Evolutionary conservation across 2,797 vertebrate species (phyloP).

Genomic region (Chromis chromis): DNA sequence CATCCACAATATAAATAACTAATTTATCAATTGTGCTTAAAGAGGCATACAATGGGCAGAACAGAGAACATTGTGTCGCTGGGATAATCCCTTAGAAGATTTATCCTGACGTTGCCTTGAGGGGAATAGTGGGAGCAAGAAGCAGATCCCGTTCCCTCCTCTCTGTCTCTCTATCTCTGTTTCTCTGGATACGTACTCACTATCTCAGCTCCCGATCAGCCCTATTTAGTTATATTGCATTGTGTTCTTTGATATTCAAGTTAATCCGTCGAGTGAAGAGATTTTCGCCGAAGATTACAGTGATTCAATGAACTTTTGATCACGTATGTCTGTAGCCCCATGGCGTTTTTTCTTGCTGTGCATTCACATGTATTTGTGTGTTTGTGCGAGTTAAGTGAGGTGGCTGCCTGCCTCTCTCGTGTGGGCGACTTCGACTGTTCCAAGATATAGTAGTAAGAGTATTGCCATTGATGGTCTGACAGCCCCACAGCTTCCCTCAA

Average conservation of each 20-base stretch:
- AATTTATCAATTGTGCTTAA: constrained; percentile 88
- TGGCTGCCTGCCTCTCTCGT: constrained; percentile 46
- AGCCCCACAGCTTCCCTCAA: constrained; percentile 57
- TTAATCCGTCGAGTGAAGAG: constrained; percentile 86
- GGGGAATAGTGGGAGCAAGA: constrained; percentile 78
- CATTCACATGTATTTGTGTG: constrained; percentile 30
- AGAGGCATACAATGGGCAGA: constrained; percentile 84
- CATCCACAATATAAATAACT: constrained; percentile 86
- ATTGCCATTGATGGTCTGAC: constrained; percentile 52
- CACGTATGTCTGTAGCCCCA: constrained; percentile 63
- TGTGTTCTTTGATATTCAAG: constrained; percentile 85
- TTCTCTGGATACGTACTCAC: constrained; percentile 73
- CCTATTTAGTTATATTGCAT: constrained; percentile 82
- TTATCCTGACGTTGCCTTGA: constrained; percentile 83
- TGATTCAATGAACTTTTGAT: constrained; percentile 78
- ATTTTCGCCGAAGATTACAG: constrained; percentile 81
- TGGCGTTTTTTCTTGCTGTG: constrained; percentile 67
- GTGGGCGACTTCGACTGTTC: constrained; percentile 60
- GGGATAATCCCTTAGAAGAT: constrained; percentile 87
- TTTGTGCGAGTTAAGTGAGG: constrained; percentile 47
- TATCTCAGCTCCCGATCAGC: constrained; percentile 81
- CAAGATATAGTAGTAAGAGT: constrained; percentile 41
- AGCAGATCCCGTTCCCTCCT: constrained; percentile 71
- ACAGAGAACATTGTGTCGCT: constrained; percentile 85
- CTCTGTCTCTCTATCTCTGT: constrained; percentile 61